Conservation (phyloP, 2,113 vertebrate species). For the Bubo blakistoni region DNA sequence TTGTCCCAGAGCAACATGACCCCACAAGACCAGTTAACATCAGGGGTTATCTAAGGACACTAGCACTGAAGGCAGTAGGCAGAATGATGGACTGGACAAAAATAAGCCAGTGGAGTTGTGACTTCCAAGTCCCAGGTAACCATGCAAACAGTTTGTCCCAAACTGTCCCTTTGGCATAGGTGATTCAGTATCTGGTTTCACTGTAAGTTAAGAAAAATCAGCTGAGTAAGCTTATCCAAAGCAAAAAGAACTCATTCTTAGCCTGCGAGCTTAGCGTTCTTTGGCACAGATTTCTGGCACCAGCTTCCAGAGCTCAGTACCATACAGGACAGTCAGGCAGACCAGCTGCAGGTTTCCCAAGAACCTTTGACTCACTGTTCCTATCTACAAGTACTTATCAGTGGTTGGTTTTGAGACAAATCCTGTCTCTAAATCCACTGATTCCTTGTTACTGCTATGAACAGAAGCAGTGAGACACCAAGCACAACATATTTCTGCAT, state of each 20-base stretch:
- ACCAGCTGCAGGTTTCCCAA: not conserved
- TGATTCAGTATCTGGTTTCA: not conserved
- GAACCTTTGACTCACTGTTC: rapidly evolving
- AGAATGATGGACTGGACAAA: not conserved
- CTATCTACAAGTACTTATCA: not conserved
- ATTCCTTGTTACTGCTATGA: not conserved
- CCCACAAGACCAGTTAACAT: not conserved
- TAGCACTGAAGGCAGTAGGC: not conserved
- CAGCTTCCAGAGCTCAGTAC: not conserved
- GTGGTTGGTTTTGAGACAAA: not conserved
- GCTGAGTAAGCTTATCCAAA: not conserved
- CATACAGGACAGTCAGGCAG: not conserved
- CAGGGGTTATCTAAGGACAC: not conserved
- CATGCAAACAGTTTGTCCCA: not conserved
- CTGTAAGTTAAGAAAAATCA: not conserved
- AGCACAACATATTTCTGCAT: rapidly evolving
- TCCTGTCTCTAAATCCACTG: rapidly evolving
- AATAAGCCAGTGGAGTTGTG: not conserved
- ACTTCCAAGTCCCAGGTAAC: not conserved
- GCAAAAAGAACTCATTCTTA: not conserved
- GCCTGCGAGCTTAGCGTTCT: not conserved
- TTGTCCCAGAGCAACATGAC: not conserved
- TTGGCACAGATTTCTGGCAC: not conserved
- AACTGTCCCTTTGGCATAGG: not conserved
- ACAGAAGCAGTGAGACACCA: not conserved